Evolutionary conservation across 2,797 vertebrate species (phyloP).

Genomic region (Neostethus bicornis): DNA sequence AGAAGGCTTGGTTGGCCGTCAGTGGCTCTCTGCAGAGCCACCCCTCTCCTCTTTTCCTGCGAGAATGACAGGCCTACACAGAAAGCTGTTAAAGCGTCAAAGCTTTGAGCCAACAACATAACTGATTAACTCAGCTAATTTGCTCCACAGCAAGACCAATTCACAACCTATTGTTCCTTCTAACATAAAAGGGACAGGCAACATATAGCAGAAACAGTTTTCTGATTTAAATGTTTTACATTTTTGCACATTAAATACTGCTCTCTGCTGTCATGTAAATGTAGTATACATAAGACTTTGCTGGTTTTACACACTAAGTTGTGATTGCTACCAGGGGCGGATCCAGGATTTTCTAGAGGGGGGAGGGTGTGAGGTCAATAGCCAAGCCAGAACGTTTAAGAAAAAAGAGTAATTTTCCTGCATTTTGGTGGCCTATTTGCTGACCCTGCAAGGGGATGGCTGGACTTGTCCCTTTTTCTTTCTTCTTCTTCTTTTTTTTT

Average conservation of each 20-base stretch:
- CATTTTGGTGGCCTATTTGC: too few relatives aligned
- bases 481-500: too few relatives aligned
- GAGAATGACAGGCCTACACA: conserved; percentile 62
- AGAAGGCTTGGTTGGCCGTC: conserved; percentile 71
- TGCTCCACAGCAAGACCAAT: conserved; percentile 47
- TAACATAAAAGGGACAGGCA: conserved; percentile 33
- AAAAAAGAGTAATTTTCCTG: too few relatives aligned
- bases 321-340: too few relatives aligned
- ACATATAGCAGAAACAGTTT: conserved; percentile 32
- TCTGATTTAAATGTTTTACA: conserved; percentile 7
- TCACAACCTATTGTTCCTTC: conserved; percentile 49
- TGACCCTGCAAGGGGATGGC: too few relatives aligned
- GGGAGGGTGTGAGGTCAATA: too few relatives aligned
- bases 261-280: conserved; percentile 19
- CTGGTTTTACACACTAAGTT: too few relatives aligned
- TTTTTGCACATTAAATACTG: conserved; percentile 15
- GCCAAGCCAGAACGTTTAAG: too few relatives aligned
- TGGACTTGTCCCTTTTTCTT: too few relatives aligned
- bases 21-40: conserved; percentile 47
- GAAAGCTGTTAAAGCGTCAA: conserved; percentile 53
- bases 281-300: conserved; percentile 23
- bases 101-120: conserved; percentile 52
- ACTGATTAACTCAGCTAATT: conserved; percentile 64
- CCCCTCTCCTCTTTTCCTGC: conserved; percentile 54
- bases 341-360: too few relatives aligned